Conservation (phyloP, 1,140 invertebrate genomes). For the Cyclargus thomasi region DNA sequence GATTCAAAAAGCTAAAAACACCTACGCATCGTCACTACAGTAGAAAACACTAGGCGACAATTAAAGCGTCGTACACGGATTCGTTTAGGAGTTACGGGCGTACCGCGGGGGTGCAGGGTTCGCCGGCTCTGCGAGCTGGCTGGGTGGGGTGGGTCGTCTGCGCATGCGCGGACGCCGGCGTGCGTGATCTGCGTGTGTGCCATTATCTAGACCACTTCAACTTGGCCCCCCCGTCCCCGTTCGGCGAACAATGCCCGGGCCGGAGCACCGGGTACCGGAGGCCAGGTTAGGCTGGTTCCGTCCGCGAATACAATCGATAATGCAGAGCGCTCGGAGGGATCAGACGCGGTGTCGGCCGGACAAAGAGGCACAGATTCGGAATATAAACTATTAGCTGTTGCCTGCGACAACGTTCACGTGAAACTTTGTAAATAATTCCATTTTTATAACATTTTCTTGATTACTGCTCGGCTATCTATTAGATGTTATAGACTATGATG, state of each 20-base stretch:
- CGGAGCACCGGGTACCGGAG: constrained; percentile 36
- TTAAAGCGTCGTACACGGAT: constrained; percentile 53
- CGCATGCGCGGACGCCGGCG: constrained; percentile 56
- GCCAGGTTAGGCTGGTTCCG: constrained; percentile 42
- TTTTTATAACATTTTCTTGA: no score
- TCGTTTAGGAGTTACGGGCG: constrained; percentile 43
- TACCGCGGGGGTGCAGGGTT: constrained; percentile 59
- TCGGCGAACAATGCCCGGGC: constrained; percentile 27
- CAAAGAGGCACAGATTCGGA: constrained; percentile 33
- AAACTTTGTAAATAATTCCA: no score
- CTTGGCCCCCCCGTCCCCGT: constrained; percentile 35
- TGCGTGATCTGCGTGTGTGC: constrained; percentile 54
- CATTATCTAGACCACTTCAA: constrained; percentile 37
- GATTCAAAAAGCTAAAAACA: neutral
- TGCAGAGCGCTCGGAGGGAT: constrained; percentile 60
- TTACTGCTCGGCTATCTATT: no score
- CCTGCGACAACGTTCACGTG: no score
- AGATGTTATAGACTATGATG: no score
- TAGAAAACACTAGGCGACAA: constrained; percentile 53
- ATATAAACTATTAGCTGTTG: constrained; percentile 4
- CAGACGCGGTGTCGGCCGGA: constrained; percentile 57
- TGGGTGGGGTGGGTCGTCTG: constrained; percentile 56
- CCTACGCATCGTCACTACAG: neutral
- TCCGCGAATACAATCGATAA: constrained; percentile 71
- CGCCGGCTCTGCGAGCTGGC: constrained; percentile 57